A percentile compares a stretch with the other conserved stretches of the same genome.
Evolutionary conservation across 2,113 vertebrate genomes (phyloP).

Genomic region (Orycteropus afer): DNA sequence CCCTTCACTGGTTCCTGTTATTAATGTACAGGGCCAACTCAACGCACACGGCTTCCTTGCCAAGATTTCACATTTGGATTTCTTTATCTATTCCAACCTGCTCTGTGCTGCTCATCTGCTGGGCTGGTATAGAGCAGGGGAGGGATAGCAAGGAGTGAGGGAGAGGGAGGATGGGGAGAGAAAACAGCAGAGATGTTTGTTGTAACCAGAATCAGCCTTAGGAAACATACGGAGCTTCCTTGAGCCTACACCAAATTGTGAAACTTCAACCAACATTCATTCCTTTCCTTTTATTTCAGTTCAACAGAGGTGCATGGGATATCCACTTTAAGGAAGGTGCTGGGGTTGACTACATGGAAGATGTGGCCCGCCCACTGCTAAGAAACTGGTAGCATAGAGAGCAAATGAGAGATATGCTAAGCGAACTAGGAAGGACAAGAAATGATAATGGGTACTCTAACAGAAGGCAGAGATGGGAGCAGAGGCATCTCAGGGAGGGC

Average conservation of each 20-base stretch:
- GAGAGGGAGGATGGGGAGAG: neutral
- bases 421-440: neutral
- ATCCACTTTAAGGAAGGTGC: conserved; percentile 8
- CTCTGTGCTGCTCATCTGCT: conserved; percentile 45
- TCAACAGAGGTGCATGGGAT: neutral
- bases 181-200: conserved; percentile 34
- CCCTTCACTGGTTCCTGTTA: conserved; percentile 17
- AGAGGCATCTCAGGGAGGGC: neutral
- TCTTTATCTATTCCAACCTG: conserved; percentile 53
- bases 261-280: conserved; percentile 41
- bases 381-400: neutral
- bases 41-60: conserved; percentile 38
- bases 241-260: neutral
- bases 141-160: neutral
- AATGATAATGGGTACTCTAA: neutral
- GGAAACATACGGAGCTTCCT: neutral
- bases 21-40: conserved; percentile 11
- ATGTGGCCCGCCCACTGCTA: neutral
- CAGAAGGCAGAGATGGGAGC: conserved; percentile 9
- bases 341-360: neutral
- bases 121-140: neutral
- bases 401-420: conserved; percentile 5
- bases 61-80: conserved; percentile 64
- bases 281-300: conserved; percentile 31
- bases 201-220: conserved; percentile 6